Conservation (phyloP, 2,888 invertebrate species). For the Epirrhoe tristata region DNA sequence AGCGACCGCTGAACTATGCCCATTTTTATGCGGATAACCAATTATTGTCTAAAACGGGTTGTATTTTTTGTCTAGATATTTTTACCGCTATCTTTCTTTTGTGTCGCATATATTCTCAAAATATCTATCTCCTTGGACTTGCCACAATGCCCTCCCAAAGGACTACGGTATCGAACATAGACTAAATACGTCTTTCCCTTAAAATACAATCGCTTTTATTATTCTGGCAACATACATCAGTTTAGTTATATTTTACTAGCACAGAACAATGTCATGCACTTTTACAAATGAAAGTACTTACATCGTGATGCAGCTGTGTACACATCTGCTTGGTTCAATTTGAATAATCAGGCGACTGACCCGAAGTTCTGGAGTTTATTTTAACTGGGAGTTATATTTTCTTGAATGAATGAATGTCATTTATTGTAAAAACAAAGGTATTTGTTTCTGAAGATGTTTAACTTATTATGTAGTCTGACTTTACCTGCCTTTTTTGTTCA, state of each 20-base stretch:
- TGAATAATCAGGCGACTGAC: slow-evolving; percentile 19
- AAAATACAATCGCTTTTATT: background rate
- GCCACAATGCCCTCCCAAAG: no score
- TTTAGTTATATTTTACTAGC: background rate
- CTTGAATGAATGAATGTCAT: no score
- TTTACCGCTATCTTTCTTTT: background rate
- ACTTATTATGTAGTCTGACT: no score
- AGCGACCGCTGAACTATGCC: slow-evolving; percentile 31
- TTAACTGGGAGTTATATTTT: slow-evolving; percentile 2
- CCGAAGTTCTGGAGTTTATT: slow-evolving; percentile 8
- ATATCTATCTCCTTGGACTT: no score
- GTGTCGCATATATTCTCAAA: background rate
- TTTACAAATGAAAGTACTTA: slow-evolving; percentile 17
- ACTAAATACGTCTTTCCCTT: background rate
- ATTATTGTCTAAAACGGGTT: background rate
- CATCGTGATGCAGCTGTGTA: slow-evolving; percentile 16
- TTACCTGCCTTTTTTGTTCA: no score
- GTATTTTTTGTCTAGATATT: background rate
- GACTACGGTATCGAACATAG: no score
- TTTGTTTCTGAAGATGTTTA: background rate
- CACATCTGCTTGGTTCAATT: slow-evolving; percentile 30
- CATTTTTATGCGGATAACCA: background rate
- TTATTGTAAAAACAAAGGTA: no score
- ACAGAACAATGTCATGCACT: slow-evolving; percentile 10
- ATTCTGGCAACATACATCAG: background rate